A percentile compares a stretch with the other conserved stretches of the same genome.
These are phyloP conservation scores for Setophaga petechia DNA, from an alignment of 2,113 vertebrate species.

Conservation along the genomic window DNA sequence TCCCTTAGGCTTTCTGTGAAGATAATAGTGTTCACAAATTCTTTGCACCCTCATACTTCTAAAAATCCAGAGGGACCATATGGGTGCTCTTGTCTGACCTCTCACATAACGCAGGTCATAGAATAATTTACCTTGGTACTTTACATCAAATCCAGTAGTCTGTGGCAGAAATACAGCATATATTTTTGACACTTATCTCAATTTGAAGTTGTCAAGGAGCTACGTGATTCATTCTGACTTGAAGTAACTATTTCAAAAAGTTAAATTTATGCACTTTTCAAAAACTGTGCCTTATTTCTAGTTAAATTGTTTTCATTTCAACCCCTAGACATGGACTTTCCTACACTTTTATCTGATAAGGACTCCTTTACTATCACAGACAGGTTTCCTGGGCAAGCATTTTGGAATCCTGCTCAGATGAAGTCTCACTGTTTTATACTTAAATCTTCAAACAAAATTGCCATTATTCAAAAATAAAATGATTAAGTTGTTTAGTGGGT, in stretches of 20 bases:
- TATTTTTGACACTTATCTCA: background rate
- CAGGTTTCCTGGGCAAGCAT: background rate
- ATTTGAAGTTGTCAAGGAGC: background rate
- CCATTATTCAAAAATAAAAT: background rate
- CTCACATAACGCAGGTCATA: fast-evolving
- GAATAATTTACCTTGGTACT: background rate
- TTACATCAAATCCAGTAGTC: background rate
- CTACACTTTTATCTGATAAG: background rate
- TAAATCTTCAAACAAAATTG: background rate
- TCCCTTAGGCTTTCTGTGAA: background rate
- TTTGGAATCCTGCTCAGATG: background rate
- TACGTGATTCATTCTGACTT: background rate
- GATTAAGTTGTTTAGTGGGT: background rate
- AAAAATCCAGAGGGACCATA: background rate
- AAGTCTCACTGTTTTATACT: background rate
- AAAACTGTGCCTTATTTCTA: background rate
- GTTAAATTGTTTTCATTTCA: background rate
- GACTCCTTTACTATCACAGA: background rate
- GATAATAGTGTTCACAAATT: background rate
- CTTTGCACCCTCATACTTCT: background rate
- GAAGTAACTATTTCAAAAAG: background rate
- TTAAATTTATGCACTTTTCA: background rate
- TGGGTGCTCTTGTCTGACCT: background rate
- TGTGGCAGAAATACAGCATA: background rate
- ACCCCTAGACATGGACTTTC: background rate